Evolutionary conservation across 1,140 invertebrate species (phyloP).

Genomic region (Adelges cooleyi): DNA sequence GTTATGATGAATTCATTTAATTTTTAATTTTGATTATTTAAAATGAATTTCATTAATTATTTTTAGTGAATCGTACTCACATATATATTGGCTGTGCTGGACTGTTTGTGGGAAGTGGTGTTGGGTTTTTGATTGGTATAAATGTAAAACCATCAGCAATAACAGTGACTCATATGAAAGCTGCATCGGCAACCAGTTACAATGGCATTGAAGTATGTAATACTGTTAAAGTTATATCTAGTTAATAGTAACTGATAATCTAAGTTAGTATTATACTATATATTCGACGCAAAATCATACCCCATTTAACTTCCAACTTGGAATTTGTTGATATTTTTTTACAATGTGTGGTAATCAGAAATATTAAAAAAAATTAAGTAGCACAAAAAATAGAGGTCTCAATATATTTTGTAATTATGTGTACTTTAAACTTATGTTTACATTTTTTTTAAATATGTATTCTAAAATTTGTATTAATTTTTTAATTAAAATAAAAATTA

Average conservation of each 20-base stretch:
- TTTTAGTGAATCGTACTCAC: conserved; percentile 26
- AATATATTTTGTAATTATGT: no score
- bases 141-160: conserved; percentile 6
- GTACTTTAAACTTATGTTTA: no score
- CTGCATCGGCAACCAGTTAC: conserved; percentile 14
- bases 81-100: conserved; percentile 14
- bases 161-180: conserved; percentile 28
- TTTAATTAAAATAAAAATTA: no score
- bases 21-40: no score
- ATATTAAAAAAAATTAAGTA: no score
- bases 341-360: no score
- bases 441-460: no score
- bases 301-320: background rate
- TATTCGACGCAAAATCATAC: background rate
- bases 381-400: no score
- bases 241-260: background rate
- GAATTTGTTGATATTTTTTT: background rate
- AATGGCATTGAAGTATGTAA: conserved; percentile 20
- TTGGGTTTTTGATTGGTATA: conserved; percentile 2
- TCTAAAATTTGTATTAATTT: no score
- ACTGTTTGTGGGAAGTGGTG: conserved; percentile 20
- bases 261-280: background rate
- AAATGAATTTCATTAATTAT: background rate
- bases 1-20: no score
- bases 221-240: background rate